Evolutionary conservation across 1,140 invertebrate species (phyloP).

Genomic region (Hyles vespertilio): DNA sequence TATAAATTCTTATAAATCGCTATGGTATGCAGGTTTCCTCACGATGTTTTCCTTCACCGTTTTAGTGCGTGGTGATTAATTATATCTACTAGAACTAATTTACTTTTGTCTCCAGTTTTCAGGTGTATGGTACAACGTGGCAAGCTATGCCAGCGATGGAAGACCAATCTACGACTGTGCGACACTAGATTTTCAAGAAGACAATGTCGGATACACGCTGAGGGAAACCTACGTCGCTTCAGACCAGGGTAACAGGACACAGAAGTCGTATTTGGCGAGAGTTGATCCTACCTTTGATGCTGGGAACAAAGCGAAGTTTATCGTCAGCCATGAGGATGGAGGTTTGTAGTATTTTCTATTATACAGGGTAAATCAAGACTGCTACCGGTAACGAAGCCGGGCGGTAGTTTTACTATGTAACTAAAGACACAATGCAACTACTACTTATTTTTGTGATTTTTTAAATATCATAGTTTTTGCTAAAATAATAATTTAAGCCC

Average conservation of each 20-base stretch:
- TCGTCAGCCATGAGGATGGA: conserved; percentile 63
- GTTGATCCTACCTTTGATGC: conserved; percentile 67
- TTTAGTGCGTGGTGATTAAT: no score
- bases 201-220: conserved; percentile 59
- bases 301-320: conserved; percentile 58
- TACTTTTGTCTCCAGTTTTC: conserved; percentile 44
- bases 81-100: background rate
- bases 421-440: no score
- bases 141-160: conserved; percentile 54
- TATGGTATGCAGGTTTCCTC: no score
- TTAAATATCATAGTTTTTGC: no score
- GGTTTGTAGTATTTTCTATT: conserved; percentile 31
- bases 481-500: no score
- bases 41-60: no score
- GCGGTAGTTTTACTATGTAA: no score
- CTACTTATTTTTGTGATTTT: no score
- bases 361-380: no score
- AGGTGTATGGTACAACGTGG: conserved; percentile 60
- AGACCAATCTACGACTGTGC: conserved; percentile 56
- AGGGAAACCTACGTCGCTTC: conserved; percentile 58
- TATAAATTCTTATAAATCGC: no score
- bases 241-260: conserved; percentile 55
- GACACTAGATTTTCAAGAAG: conserved; percentile 57
- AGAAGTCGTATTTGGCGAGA: conserved; percentile 63
- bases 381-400: no score